Percentiles rank a stretch among this genome's conserved stretches.
phyloP scores from a whole-genome alignment of 2,888 invertebrate genomes.

The Drosophila anomalata region DNA sequence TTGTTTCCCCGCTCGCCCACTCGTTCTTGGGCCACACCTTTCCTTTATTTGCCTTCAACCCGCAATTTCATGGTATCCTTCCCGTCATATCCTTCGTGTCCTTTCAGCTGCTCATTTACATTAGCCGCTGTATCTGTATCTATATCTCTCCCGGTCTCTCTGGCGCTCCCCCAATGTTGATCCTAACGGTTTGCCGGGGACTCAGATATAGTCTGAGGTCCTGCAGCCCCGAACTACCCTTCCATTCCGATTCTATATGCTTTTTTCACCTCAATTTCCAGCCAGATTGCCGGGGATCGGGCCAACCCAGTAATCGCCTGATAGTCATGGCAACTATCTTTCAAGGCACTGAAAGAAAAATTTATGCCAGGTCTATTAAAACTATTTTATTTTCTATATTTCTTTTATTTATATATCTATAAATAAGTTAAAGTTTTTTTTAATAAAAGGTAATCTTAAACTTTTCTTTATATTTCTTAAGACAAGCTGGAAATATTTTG shows the following conservation, averaged over 20 bases:
- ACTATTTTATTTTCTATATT: too few species aligned
- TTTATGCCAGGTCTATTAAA: too few species aligned
- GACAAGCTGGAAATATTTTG: too few species aligned
- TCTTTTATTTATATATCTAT: neutral
- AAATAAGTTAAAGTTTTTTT: neutral
- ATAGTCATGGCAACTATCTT: slow-evolving; percentile 73
- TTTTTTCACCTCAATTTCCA: slow-evolving; percentile 42
- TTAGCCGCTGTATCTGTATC: slow-evolving; percentile 17
- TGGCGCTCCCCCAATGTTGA: slow-evolving; percentile 35
- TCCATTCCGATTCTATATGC: slow-evolving; percentile 48
- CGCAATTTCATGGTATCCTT: slow-evolving; percentile 35
- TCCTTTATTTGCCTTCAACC: slow-evolving; percentile 3
- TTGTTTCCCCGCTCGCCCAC: neutral
- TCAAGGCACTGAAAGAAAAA: slow-evolving; percentile 14
- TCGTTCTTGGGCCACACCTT: slow-evolving; percentile 8
- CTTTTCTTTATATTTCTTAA: too few species aligned
- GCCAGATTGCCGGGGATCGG: slow-evolving; percentile 30
- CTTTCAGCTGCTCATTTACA: slow-evolving; percentile 44
- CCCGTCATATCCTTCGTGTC: slow-evolving; percentile 10
- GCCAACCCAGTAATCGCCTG: slow-evolving; percentile 34
- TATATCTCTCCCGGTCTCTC: neutral
- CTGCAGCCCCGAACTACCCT: slow-evolving; percentile 40
- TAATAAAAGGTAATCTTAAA: too few species aligned
- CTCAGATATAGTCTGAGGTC: slow-evolving; percentile 22
- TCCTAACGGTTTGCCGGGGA: slow-evolving; percentile 53